A percentile compares a stretch with the other conserved stretches of the same genome.
phyloP scores from a whole-genome alignment of 23 tunicate species.

The Trididemnum nubilum region DNA sequence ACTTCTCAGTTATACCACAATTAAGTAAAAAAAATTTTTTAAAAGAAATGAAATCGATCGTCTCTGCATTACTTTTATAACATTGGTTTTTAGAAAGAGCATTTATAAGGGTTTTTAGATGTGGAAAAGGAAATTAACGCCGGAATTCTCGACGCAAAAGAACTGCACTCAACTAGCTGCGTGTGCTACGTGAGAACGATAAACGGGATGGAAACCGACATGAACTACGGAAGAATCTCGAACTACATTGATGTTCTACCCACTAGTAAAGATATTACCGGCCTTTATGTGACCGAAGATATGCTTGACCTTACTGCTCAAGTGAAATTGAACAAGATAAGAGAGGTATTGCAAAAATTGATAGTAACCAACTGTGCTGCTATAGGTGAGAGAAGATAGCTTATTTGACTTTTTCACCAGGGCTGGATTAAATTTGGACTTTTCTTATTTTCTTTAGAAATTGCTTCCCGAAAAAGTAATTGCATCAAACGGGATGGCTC shows the following conservation, averaged over 20 bases:
- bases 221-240: conserved; percentile 33
- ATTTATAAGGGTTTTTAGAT: neutral
- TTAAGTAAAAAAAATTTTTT: neutral
- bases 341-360: no score
- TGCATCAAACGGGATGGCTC: conserved; percentile 17
- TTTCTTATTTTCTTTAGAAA: conserved; percentile 4
- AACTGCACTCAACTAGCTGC: neutral
- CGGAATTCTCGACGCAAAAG: neutral
- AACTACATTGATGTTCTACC: conserved; percentile 28
- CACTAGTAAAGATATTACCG: neutral
- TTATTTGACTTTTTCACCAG: no score
- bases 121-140: conserved; percentile 23
- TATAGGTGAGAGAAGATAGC: no score
- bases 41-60: no score
- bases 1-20: neutral
- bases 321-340: conserved; percentile 15
- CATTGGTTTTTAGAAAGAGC: neutral
- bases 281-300: conserved; percentile 39
- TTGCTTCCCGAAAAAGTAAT: conserved; percentile 33
- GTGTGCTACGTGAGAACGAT: conserved; percentile 56
- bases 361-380: neutral
- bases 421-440: no score
- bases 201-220: conserved; percentile 39
- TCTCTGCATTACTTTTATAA: neutral
- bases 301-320: conserved; percentile 41